These are phyloP conservation scores for Brachyhypopomus gauderio DNA, from an alignment of 2,113 vertebrate genomes.

Conservation along the genomic window DNA sequence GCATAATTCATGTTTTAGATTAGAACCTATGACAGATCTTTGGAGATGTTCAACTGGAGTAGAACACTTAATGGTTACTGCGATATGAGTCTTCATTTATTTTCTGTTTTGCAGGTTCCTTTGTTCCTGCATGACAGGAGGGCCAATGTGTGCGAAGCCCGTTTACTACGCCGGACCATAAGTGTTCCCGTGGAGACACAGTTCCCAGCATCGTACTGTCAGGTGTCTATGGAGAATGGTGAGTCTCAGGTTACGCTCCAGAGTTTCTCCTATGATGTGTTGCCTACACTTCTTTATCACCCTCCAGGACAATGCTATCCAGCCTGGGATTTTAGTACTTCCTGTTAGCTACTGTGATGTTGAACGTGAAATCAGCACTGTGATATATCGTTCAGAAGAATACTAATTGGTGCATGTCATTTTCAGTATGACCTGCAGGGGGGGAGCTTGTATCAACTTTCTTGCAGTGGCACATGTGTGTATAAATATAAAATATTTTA, in stretches of 20 bases:
- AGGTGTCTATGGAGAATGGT: constrained; percentile 72
- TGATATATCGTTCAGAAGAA: neutral
- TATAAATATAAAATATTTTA: no score
- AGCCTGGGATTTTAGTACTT: constrained; percentile 64
- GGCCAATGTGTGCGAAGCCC: constrained; percentile 64
- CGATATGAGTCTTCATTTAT: neutral
- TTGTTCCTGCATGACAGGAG: constrained; percentile 67
- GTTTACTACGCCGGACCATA: constrained; percentile 78
- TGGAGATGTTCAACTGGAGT: no score
- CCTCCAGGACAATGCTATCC: constrained; percentile 23
- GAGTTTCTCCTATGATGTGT: neutral
- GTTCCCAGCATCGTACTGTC: constrained; percentile 70
- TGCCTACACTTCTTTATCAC: neutral
- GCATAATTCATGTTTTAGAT: no score
- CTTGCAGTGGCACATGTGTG: neutral
- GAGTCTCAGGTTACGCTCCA: constrained; percentile 55
- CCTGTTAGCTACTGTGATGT: neutral
- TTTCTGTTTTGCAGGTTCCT: constrained; percentile 46
- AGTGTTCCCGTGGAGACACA: constrained; percentile 79
- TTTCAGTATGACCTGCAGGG: constrained; percentile 36
- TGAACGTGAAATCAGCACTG: neutral
- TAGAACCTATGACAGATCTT: no score
- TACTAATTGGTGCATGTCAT: neutral
- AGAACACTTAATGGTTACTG: no score
- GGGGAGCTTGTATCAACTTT: constrained; percentile 37